Conservation (phyloP, 2,113 vertebrate species). For the Eolophus roseicapilla region DNA sequence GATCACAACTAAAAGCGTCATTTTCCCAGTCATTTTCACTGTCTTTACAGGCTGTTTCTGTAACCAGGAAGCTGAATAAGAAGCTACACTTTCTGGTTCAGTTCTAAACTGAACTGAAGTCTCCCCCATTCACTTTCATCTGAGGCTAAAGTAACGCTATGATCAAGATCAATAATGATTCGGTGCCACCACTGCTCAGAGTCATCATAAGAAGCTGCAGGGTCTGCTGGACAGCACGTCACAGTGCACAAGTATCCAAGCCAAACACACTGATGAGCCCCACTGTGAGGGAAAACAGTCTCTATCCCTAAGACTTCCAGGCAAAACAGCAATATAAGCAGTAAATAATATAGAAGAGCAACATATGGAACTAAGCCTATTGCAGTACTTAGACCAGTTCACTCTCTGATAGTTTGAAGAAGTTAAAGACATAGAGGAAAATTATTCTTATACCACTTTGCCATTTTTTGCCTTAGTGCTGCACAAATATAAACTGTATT, state of each 20-base stretch:
- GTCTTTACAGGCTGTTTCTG: not conserved
- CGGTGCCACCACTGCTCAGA: accelerated
- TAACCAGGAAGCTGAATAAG: not conserved
- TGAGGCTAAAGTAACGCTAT: not conserved
- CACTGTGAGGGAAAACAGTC: not conserved
- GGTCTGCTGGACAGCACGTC: not conserved
- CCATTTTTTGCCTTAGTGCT: not conserved
- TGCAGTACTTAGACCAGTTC: not conserved
- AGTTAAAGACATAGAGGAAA: not conserved
- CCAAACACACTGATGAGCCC: not conserved
- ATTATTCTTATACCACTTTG: not conserved
- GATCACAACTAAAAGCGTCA: not conserved
- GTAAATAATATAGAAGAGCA: not conserved
- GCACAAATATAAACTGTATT: not conserved
- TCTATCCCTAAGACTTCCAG: not conserved
- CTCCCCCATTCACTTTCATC: not conserved
- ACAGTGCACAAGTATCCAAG: not conserved
- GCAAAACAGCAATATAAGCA: not conserved
- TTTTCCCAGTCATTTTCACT: not conserved
- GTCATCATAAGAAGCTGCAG: not conserved
- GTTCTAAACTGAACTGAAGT: not conserved
- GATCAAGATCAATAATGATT: not conserved
- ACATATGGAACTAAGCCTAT: not conserved
- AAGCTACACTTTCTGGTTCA: not conserved
- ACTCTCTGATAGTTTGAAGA: not conserved